Evolutionary conservation across 2,113 vertebrate species (phyloP).

Genomic region (Cryptoleucopteryx plumbea): DNA sequence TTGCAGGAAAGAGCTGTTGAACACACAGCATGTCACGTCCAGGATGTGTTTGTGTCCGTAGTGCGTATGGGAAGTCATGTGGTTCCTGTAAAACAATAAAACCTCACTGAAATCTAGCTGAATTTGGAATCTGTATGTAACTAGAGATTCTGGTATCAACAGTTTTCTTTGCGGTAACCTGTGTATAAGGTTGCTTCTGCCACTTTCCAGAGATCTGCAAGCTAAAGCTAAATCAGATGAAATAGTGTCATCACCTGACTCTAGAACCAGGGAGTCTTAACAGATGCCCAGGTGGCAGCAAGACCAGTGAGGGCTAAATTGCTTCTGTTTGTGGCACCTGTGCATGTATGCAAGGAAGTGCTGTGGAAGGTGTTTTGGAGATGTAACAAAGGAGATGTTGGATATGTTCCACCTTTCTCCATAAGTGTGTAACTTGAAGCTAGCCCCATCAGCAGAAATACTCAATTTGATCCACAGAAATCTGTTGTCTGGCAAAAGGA

Average conservation of each 20-base stretch:
- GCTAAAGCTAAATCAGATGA: background rate
- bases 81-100: background rate
- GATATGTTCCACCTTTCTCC: background rate
- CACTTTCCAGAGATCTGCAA: background rate
- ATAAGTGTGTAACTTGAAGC: background rate
- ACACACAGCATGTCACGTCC: fast-evolving
- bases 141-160: background rate
- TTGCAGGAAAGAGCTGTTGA: background rate
- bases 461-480: background rate
- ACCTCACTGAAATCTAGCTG: background rate
- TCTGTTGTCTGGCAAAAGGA: background rate
- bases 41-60: background rate
- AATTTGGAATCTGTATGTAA: background rate
- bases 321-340: background rate
- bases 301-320: background rate
- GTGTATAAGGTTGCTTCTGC: background rate
- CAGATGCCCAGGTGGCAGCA: background rate
- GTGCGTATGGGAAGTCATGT: background rate
- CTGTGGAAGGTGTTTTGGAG: background rate
- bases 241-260: background rate
- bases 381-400: background rate
- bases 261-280: background rate
- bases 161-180: background rate
- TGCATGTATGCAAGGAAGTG: background rate
- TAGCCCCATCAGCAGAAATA: background rate